Percentiles rank a stretch among this genome's conserved stretches.
phyloP scores from a whole-genome alignment of 2,113 vertebrate species.

The Anolis carolinensis region DNA sequence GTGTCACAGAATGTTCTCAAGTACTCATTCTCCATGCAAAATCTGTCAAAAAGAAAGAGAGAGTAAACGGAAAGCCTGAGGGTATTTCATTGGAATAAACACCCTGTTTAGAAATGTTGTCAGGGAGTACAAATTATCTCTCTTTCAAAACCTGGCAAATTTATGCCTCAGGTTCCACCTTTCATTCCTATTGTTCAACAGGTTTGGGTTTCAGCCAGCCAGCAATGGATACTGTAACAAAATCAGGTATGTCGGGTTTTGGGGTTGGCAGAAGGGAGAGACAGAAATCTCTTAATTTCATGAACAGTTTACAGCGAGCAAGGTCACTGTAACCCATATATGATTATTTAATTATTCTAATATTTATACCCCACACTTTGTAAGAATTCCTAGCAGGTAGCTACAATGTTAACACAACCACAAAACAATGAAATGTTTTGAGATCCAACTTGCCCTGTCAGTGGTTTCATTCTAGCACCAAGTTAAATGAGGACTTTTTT shows the following conservation, averaged over 20 bases:
- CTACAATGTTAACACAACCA: too few species aligned
- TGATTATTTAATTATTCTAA: too few species aligned
- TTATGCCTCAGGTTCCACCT: constrained; percentile 13
- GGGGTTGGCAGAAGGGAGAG: constrained; percentile 6
- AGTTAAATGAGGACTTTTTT: too few species aligned
- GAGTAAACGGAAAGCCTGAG: constrained; percentile 33
- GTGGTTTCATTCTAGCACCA: too few species aligned
- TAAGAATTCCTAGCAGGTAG: too few species aligned
- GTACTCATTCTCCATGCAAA: constrained; percentile 18
- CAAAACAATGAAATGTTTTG: too few species aligned
- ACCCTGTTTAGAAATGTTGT: constrained; percentile 2
- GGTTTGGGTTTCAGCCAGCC: constrained; percentile 19
- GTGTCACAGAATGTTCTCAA: background rate
- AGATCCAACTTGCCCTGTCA: too few species aligned
- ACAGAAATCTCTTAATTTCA: background rate
- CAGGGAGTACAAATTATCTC: constrained; percentile 12
- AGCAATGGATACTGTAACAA: background rate
- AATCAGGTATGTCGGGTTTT: background rate
- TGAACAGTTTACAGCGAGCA: background rate
- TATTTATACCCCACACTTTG: too few species aligned
- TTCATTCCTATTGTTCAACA: background rate
- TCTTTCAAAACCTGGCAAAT: constrained; percentile 20
- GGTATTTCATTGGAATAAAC: background rate
- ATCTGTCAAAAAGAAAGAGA: constrained; percentile 11
- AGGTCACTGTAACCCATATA: too few species aligned